Evolutionary conservation across 2,888 invertebrate genomes (phyloP).

Genomic region (Calameuta pallipes): DNA sequence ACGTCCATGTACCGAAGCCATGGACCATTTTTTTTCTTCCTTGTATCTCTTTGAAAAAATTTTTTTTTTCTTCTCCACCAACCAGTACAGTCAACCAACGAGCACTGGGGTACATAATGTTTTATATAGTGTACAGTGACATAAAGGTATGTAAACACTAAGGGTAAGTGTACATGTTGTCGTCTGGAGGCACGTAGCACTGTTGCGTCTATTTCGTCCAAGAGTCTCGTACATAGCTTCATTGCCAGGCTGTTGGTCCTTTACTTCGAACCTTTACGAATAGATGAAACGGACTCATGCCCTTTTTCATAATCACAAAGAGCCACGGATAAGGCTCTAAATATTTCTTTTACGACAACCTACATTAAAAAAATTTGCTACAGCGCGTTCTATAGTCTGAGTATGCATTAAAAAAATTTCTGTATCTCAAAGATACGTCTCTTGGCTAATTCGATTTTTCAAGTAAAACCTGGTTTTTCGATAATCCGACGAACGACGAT

Average conservation of each 20-base stretch:
- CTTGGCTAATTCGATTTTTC: too few species aligned
- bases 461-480: neutral
- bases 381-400: too few species aligned
- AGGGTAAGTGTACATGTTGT: slow-evolving; percentile 43
- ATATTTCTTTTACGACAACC: too few species aligned
- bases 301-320: too few species aligned
- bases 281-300: neutral
- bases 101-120: neutral
- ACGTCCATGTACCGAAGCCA: neutral
- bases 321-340: too few species aligned
- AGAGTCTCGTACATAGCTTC: slow-evolving; percentile 3
- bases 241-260: neutral
- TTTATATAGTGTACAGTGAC: slow-evolving; percentile 35
- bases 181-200: slow-evolving; percentile 54
- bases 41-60: neutral
- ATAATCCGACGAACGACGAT: slow-evolving; percentile 6
- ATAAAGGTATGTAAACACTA: slow-evolving; percentile 32
- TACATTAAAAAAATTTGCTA: too few species aligned
- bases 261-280: neutral
- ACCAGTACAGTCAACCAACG: neutral
- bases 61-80: neutral
- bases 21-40: neutral
- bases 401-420: too few species aligned
- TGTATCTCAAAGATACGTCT: too few species aligned
- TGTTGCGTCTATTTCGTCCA: slow-evolving; percentile 57